Conservation (phyloP, 2,113 vertebrate genomes). For the Arenaria interpres region DNA sequence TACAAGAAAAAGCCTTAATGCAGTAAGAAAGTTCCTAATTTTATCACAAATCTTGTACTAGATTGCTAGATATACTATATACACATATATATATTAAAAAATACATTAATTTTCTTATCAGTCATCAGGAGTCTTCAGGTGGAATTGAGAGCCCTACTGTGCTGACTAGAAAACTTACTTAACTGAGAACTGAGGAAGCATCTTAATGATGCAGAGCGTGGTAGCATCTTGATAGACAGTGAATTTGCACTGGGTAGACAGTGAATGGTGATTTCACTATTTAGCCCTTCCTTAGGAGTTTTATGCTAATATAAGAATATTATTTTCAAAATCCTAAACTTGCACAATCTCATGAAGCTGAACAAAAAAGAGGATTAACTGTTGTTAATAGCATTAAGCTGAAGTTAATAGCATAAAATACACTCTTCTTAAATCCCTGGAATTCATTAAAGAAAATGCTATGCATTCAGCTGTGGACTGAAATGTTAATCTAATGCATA, state of each 20-base stretch:
- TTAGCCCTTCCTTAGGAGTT: background rate
- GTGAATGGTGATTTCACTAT: background rate
- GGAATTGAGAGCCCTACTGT: background rate
- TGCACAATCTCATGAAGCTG: background rate
- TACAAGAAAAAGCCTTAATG: background rate
- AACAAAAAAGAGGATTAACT: conserved; percentile 1
- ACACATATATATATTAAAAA: background rate
- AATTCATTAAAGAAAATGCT: background rate
- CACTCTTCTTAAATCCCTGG: background rate
- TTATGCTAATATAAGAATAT: background rate
- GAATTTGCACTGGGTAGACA: background rate
- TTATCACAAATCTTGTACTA: background rate
- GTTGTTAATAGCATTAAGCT: background rate
- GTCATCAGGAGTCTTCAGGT: background rate
- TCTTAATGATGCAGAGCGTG: background rate
- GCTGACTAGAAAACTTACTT: background rate
- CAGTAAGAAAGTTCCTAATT: background rate
- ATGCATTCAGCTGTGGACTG: background rate
- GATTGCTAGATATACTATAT: background rate
- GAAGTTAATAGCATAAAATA: background rate
- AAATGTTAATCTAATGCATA: conserved; percentile 20
- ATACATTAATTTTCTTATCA: background rate
- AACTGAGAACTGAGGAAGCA: background rate
- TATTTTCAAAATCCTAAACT: background rate
- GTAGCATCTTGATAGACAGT: background rate